phyloP scores from a whole-genome alignment of 2,888 invertebrate species.

The Rhyacophila evoluta region DNA sequence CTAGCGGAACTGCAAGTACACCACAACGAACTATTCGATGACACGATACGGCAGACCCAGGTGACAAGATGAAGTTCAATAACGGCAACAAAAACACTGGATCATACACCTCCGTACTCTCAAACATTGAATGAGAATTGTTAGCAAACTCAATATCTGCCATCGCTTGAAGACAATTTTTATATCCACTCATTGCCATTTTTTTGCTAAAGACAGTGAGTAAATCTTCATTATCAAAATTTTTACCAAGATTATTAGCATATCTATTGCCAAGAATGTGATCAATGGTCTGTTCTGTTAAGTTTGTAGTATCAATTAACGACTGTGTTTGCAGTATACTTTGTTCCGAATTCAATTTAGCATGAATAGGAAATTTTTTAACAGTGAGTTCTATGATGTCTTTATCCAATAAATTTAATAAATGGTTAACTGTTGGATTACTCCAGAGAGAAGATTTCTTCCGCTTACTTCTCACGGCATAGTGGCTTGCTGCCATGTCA shows the following conservation, averaged over 20 bases:
- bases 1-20: slow-evolving; percentile 77
- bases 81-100: slow-evolving; percentile 85
- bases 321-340: not conserved
- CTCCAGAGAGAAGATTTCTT: slow-evolving; percentile 72
- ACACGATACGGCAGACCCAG: slow-evolving; percentile 80
- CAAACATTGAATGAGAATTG: not conserved
- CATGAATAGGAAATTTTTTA: slow-evolving; percentile 76
- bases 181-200: not conserved
- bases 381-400: slow-evolving; percentile 77
- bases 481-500: slow-evolving; percentile 81
- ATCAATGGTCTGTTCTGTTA: not conserved
- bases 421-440: slow-evolving; percentile 79
- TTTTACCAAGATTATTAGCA: not conserved
- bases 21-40: slow-evolving; percentile 78
- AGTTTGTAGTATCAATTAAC: not conserved
- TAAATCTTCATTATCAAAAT: not conserved
- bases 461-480: slow-evolving; percentile 74
- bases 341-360: slow-evolving; percentile 67
- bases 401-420: slow-evolving; percentile 78
- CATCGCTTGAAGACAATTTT: not conserved
- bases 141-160: not conserved
- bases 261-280: slow-evolving; percentile 2
- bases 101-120: slow-evolving; percentile 75
- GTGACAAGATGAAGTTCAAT: slow-evolving; percentile 79
- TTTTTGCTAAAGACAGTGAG: not conserved